These are phyloP conservation scores for Ericerus pela DNA, from an alignment of 1,140 invertebrate species.

Conservation along the genomic window DNA sequence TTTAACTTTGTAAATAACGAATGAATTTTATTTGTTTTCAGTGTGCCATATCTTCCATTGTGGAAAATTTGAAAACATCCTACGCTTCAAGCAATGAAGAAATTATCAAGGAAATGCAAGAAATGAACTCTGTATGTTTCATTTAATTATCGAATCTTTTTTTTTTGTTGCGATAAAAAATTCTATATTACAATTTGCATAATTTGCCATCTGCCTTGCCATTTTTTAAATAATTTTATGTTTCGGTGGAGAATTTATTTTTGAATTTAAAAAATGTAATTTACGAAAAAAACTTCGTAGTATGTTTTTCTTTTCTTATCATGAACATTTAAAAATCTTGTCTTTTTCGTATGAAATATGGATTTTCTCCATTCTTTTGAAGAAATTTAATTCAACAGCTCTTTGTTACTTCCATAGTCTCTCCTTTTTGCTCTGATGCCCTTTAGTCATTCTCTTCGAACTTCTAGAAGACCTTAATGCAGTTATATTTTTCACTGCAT, in stretches of 20 bases:
- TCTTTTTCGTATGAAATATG: no score
- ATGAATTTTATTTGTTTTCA: no score
- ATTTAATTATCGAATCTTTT: not conserved
- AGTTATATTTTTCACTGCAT: no score
- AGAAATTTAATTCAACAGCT: not conserved
- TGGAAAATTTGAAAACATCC: not conserved
- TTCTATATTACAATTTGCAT: not conserved
- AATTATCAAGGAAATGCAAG: constrained; percentile 1
- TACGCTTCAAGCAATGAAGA: not conserved
- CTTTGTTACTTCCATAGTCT: no score
- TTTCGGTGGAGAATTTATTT: not conserved
- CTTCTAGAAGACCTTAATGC: no score
- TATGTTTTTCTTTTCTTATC: not conserved
- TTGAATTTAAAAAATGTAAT: not conserved
- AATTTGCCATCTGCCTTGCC: not conserved
- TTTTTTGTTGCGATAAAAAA: not conserved
- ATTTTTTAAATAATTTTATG: not conserved
- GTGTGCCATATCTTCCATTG: not conserved
- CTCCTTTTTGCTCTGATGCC: no score
- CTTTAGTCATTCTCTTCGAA: no score
- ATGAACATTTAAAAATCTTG: no score
- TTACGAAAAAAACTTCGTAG: not conserved
- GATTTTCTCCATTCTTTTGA: no score
- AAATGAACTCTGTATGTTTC: not conserved
- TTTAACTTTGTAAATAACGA: no score